phyloP scores from a whole-genome alignment of 2,797 vertebrate species.

The Enoplosus armatus region DNA sequence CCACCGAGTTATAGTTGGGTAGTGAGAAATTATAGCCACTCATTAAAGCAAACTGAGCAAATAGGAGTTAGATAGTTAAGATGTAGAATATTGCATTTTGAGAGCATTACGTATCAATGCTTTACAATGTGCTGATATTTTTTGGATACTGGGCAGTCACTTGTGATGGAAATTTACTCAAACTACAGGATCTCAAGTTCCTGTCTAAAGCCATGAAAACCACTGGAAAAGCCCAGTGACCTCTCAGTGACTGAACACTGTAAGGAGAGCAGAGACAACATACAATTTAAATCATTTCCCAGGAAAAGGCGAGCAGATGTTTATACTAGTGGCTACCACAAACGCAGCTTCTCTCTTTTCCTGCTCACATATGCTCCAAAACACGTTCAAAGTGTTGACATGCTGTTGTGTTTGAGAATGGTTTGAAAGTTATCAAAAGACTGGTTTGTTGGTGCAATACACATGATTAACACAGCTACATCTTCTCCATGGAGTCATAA shows the following conservation, averaged over 20 bases:
- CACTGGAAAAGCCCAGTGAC: conserved; percentile 59
- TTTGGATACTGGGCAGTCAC: conserved; percentile 8
- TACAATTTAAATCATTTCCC: conserved; percentile 51
- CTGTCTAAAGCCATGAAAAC: conserved; percentile 53
- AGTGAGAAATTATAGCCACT: background rate
- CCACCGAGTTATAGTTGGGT: conserved; percentile 19
- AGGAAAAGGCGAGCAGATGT: conserved; percentile 45
- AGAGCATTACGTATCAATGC: background rate
- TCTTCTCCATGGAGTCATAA: conserved; percentile 33
- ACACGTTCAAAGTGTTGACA: background rate
- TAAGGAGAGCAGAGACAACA: conserved; percentile 39
- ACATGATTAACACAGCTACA: no score
- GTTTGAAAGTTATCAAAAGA: conserved; percentile 35
- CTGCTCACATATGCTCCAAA: conserved; percentile 1
- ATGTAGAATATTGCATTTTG: conserved; percentile 8
- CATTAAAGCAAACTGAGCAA: conserved; percentile 29
- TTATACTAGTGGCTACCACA: conserved; percentile 11
- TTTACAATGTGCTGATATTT: background rate
- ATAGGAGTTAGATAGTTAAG: conserved; percentile 22
- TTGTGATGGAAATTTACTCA: conserved; percentile 42
- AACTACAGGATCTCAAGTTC: conserved; percentile 39
- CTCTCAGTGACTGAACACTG: conserved; percentile 51
- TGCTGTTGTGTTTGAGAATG: conserved; percentile 3
- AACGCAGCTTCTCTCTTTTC: conserved; percentile 19
- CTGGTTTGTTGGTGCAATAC: no score